These are phyloP conservation scores for Gopherus evgoodei DNA, from an alignment of 2,113 vertebrate species.

Conservation along the genomic window DNA sequence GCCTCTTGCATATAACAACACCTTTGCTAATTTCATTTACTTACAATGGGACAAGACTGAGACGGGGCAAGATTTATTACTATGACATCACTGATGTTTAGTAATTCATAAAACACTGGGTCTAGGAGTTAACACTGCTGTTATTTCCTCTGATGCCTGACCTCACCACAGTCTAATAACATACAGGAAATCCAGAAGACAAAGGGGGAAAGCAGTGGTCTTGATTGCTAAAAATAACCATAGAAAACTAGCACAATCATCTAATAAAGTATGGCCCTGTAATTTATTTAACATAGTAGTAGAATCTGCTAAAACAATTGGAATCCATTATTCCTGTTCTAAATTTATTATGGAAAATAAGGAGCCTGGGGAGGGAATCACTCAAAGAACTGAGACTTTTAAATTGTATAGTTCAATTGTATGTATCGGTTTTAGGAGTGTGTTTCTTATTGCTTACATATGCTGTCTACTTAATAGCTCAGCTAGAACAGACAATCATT, in stretches of 20 bases:
- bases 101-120: conserved; percentile 80
- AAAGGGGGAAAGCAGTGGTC: conserved; percentile 75
- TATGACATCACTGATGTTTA: conserved; percentile 78
- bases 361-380: conserved; percentile 27
- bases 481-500: conserved; percentile 59
- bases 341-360: conserved; percentile 69
- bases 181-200: conserved; percentile 83
- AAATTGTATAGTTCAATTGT: conserved; percentile 36
- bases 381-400: conserved; percentile 18
- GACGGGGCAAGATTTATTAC: conserved; percentile 74
- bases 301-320: conserved; percentile 82
- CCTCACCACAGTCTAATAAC: conserved; percentile 79
- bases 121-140: conserved; percentile 75
- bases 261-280: conserved; percentile 70
- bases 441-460: conserved; percentile 69
- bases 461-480: conserved; percentile 63
- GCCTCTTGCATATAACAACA: conserved; percentile 70
- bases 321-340: conserved; percentile 35
- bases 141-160: conserved; percentile 82
- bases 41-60: conserved; percentile 75
- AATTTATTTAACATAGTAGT: conserved; percentile 71
- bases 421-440: conserved; percentile 24
- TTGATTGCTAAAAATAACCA: conserved; percentile 81
- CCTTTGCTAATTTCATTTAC: conserved; percentile 71
- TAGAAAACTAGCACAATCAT: conserved; percentile 76